Evolutionary conservation across 1,140 invertebrate species (phyloP), one percentile per base, ranked within the genome.

Genomic region (Drosophila albomicans): DNA sequence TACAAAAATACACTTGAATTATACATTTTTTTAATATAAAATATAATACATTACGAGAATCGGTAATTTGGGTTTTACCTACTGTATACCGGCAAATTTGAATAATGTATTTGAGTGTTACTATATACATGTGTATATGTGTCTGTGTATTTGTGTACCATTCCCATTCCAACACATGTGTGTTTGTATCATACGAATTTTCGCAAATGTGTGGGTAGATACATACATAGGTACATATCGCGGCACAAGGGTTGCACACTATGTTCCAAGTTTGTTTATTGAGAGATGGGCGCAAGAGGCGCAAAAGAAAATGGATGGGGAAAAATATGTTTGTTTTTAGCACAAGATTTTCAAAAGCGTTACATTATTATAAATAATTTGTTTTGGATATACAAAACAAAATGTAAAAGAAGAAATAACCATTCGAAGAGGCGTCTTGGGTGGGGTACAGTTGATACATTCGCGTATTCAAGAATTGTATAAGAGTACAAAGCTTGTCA

Each of bases 81-180:
- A 41, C 54, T 38, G 15, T 57, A 20, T 62, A 20, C 54, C 67
- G 48, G 56, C 52, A 45, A 67, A 67, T 56, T 58, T 25, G 15
- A 67, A 46, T 49, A 20, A 63, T 63, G 46, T 49, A 63, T 54
- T 54, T 7, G 51, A 35, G 35, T 54, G 51, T 30, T 52, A 5
- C 10, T 13, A 52, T 52, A 25, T 15, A 45, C 15, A 11, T 28
- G 41, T 10, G 43, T 15, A 45, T 10, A 11, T 28, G 41, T 10
- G 43, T 41, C 25, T 64, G n/a, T 45, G 38, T 43, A 30, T 46
- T 16, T 45, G n/a, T 67, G 30, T 20, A 57, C 52, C 32, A 57
- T 41, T 38, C 35, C 35, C 54, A 46, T 46, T 54, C 20, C 32
- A 30, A 13, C 49, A 38, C 52, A 56, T 15, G 13, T 41, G 38